Evolutionary conservation across 35 echinoderm and acorn worm species (phyloP).

Genomic region (Heliocidaris tuberculata): DNA sequence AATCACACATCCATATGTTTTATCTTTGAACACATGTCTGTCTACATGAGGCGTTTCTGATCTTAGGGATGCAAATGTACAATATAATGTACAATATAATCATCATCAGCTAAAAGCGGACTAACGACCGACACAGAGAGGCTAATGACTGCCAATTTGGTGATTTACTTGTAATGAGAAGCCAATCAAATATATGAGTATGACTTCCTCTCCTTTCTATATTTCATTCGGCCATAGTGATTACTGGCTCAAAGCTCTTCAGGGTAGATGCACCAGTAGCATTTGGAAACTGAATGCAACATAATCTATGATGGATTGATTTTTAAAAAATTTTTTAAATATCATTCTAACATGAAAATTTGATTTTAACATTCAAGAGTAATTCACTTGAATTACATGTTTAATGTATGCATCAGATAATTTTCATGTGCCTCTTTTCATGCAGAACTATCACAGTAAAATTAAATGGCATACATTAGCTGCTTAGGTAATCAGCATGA

Average conservation of each 20-base stretch:
- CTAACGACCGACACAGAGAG: conserved; percentile 25
- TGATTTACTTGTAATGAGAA: conserved; percentile 24
- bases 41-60: background rate
- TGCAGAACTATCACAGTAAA: background rate
- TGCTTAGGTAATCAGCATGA: background rate
- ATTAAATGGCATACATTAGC: background rate
- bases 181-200: conserved; percentile 10
- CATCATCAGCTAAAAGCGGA: background rate
- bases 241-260: background rate
- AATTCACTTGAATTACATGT: no score
- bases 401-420: no score
- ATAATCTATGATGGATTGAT: no score
- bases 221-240: background rate
- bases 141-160: background rate
- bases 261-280: background rate
- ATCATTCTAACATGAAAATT: no score
- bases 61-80: background rate
- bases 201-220: background rate
- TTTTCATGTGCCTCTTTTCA: background rate
- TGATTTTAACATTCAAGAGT: no score
- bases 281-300: background rate
- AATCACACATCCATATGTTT: background rate
- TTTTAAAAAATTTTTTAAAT: no score
- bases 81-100: background rate
- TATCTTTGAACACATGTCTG: background rate